A percentile compares a stretch with the other conserved stretches of the same genome.
These are phyloP conservation scores for Spinibarbus caldwelli DNA, from an alignment of 2,797 vertebrate species.

Conservation along the genomic window DNA sequence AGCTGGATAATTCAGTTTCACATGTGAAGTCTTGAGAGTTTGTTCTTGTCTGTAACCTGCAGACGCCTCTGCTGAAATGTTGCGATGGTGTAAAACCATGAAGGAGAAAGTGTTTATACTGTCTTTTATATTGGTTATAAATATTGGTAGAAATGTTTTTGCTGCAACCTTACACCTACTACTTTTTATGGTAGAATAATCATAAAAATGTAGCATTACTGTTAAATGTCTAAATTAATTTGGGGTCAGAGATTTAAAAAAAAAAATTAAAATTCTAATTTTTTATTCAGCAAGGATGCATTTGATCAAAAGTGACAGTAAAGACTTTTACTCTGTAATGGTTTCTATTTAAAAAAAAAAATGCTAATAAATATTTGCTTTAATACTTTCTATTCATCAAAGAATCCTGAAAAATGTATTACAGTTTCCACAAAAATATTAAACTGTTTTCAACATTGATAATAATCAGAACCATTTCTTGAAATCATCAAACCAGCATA, in stretches of 20 bases:
- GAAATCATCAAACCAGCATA: not conserved
- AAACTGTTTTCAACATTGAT: not conserved
- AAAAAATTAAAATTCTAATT: not conserved
- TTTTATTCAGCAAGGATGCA: not conserved
- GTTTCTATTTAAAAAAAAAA: not conserved
- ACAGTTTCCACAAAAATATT: not conserved
- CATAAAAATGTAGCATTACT: not conserved
- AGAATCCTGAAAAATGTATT: not conserved
- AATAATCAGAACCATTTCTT: not conserved
- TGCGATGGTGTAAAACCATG: not conserved
- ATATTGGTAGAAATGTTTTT: not conserved
- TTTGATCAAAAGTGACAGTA: not conserved
- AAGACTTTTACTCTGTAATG: not conserved
- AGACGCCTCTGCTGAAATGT: not conserved
- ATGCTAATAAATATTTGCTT: not conserved
- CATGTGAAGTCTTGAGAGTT: conserved; percentile 1
- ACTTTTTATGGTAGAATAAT: not conserved
- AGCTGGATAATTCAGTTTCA: conserved; percentile 36
- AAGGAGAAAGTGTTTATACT: not conserved
- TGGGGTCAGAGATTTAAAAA: not conserved
- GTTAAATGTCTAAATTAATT: not conserved
- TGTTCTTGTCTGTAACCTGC: conserved; percentile 5
- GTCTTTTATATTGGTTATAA: not conserved
- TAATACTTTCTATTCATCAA: not conserved
- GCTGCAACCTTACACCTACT: not conserved